Evolutionary conservation across 2,888 invertebrate species (phyloP), one percentile per base, ranked within the genome.

Genomic region (Pyrrhia umbra): DNA sequence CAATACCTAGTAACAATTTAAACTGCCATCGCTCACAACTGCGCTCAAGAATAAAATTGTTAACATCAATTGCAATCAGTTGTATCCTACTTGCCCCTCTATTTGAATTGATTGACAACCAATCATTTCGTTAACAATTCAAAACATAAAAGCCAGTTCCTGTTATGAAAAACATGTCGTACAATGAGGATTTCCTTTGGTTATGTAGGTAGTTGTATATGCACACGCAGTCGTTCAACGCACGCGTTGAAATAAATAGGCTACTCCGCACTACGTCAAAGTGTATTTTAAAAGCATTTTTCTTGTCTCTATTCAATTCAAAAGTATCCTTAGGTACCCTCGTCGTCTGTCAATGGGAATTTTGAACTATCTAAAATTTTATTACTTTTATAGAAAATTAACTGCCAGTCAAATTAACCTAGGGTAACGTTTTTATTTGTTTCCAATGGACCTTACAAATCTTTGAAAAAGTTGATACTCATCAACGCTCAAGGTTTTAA

Each of bases 21-120:
- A 57, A 74, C 50, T 56, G 57, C 25, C 34, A 58, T 60, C 50
- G 30, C 18, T 60, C 54, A 37, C 46, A 65, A 72, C 61, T 65
- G 71, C 61, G 49, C 43, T 52, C 43, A 45, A 73, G 71, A 63
- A 82, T 81, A 71, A 76, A 71, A 77, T 65, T 81, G 84, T 81
- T 81, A 82, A 65, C 63, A 73, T 57, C 77, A 75, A 79, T 73
- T 75, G 68, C 77, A 81, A 82, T 83, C 81, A 73, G 62, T 67
- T 60, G 78, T 82, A 78, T 86, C 86, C 86, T 83, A 59, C 71
- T 70, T 61, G 68, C 52, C 75, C 55, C 62, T 46, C 65, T 75
- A 66, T 70, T 57, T 59, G 39, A 68, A 65, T 49, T 61, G 68
- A 80, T 68, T 71, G 81, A 63, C 75, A 74, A 43, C 59, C 75